A percentile compares a stretch with the other conserved stretches of the same genome.
Evolutionary conservation across 92 coral and sea anemone genomes (phyloP).

Genomic region (Plumapathes pennacea): DNA sequence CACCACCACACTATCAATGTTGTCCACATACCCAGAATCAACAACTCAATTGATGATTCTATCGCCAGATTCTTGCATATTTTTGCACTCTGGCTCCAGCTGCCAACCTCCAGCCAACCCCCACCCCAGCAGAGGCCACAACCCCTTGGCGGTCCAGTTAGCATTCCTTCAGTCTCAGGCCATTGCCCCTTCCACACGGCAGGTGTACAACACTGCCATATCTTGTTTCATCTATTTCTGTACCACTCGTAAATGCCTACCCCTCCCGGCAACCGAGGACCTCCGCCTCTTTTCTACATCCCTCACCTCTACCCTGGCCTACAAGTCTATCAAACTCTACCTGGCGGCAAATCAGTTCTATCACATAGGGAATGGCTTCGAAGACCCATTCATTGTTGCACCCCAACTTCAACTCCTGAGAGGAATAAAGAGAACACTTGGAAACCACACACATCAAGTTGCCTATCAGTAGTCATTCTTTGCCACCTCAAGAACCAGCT

Average conservation of each 20-base stretch:
- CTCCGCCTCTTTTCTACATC: conserved; percentile 9
- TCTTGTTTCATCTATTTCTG: conserved; percentile 4
- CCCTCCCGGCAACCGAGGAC: conserved; percentile 7
- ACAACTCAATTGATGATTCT: conserved; percentile 4
- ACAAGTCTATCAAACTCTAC: conserved; percentile 4
- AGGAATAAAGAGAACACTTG: too few species aligned
- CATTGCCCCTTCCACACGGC: conserved; percentile 3
- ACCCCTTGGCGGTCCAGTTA: too few species aligned
- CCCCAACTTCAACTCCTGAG: too few species aligned
- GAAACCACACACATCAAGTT: too few species aligned
- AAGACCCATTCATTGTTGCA: conserved; percentile 3
- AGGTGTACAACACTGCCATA: conserved; percentile 3
- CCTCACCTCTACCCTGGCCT: conserved; percentile 4
- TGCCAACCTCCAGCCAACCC: not conserved
- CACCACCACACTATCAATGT: conserved; percentile 9
- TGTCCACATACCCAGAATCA: conserved; percentile 4
- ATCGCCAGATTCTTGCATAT: conserved; percentile 7
- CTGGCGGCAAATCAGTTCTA: conserved; percentile 7
- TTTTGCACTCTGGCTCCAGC: conserved; percentile 9
- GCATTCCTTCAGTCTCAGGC: too few species aligned
- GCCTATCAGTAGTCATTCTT: too few species aligned
- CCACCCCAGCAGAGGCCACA: too few species aligned
- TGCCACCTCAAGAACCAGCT: too few species aligned
- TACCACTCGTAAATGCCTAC: not conserved
- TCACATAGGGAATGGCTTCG: conserved; percentile 1